A percentile compares a stretch with the other conserved stretches of the same genome.
Conservation (phyloP, 2,113 vertebrate species). For the Catharus bicknelli region DNA sequence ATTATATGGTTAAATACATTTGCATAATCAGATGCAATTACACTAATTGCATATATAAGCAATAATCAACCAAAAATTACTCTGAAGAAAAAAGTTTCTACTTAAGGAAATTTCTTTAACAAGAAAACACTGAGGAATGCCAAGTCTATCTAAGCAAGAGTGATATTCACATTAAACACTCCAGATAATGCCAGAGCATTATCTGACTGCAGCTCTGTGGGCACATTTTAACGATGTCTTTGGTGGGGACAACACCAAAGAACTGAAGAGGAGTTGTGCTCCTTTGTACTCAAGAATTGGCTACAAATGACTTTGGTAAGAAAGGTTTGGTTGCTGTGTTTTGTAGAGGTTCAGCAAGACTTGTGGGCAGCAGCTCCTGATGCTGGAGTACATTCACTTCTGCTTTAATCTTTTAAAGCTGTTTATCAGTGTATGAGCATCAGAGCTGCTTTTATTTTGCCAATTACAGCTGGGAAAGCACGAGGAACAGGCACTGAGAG, state of each 20-base stretch:
- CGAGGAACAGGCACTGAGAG: background rate
- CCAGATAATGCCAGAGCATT: background rate
- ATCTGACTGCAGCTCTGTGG: background rate
- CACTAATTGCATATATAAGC: conserved; percentile 65
- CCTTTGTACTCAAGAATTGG: background rate
- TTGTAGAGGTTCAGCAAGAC: rapidly evolving
- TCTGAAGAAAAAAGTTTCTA: conserved; percentile 42
- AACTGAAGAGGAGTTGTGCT: background rate
- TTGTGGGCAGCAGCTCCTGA: background rate
- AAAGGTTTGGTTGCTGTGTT: background rate
- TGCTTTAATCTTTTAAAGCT: background rate
- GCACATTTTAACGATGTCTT: background rate
- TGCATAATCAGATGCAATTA: conserved; percentile 70
- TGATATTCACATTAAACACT: background rate
- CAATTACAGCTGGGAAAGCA: background rate
- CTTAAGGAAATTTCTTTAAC: conserved; percentile 50
- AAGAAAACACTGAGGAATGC: conserved; percentile 16
- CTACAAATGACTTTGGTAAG: background rate
- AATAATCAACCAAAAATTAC: conserved; percentile 67
- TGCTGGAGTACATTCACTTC: background rate
- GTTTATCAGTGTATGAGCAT: background rate
- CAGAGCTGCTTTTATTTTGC: background rate
- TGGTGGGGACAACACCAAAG: background rate
- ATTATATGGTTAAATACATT: conserved; percentile 42
- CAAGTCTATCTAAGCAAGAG: background rate